A percentile compares a stretch with the other conserved stretches of the same genome.
phyloP scores from a whole-genome alignment of 2,888 invertebrate species.

The Oscheius sp. region DNA sequence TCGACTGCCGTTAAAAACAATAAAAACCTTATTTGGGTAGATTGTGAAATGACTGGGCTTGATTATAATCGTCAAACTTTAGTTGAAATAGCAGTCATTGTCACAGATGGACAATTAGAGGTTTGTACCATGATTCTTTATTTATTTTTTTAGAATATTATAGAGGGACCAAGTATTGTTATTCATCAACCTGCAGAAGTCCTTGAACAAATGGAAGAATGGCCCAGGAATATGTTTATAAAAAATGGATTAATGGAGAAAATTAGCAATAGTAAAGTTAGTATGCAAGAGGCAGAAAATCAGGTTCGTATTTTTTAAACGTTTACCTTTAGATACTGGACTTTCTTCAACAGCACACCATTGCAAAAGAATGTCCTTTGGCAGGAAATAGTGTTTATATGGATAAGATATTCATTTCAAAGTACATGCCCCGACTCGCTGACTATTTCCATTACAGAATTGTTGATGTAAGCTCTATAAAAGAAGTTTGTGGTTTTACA shows the following conservation, averaged over 20 bases:
- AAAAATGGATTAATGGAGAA: constrained; percentile 85
- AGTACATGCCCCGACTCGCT: constrained; percentile 84
- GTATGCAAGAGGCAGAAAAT: constrained; percentile 41
- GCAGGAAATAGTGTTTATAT: constrained; percentile 65
- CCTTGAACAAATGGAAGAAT: constrained; percentile 82
- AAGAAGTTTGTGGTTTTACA: constrained; percentile 77
- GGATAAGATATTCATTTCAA: constrained; percentile 69
- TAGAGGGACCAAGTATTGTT: constrained; percentile 77
- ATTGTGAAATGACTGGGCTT: constrained; percentile 84
- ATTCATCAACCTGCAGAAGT: constrained; percentile 82
- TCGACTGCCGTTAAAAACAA: neutral
- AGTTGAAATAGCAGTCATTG: constrained; percentile 86
- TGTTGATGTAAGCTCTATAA: constrained; percentile 89
- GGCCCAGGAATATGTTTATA: constrained; percentile 84
- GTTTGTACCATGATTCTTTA: constrained; percentile 31
- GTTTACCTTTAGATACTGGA: constrained; percentile 75
- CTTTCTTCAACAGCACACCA: constrained; percentile 78
- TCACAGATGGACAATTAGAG: constrained; percentile 78
- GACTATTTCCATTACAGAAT: constrained; percentile 88
- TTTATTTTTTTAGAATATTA: constrained; percentile 36
- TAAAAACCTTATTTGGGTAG: constrained; percentile 50
- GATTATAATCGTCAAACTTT: constrained; percentile 80
- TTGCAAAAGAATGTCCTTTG: constrained; percentile 70
- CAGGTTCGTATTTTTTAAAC: neutral
- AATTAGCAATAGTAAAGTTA: constrained; percentile 71